Conservation (phyloP, 1,140 invertebrate species). For the Thaumatotibia leucotreta region DNA sequence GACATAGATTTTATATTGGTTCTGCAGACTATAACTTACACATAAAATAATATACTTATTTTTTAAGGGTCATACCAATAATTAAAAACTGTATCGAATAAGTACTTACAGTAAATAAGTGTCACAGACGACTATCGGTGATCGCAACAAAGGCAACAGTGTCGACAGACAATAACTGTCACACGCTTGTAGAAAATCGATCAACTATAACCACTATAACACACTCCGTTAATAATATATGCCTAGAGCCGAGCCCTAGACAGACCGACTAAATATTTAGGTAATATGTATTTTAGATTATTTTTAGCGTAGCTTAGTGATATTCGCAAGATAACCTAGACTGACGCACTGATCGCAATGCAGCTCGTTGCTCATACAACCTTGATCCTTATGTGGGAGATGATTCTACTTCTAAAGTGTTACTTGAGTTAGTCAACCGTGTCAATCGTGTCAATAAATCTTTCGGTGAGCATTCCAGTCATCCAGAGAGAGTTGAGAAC, state of each 20-base stretch:
- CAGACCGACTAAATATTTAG: neutral
- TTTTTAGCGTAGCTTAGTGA: neutral
- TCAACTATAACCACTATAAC: slow-evolving; percentile 29
- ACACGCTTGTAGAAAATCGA: slow-evolving; percentile 36
- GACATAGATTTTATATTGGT: too few species aligned
- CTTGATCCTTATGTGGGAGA: slow-evolving; percentile 29
- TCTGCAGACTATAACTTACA: too few species aligned
- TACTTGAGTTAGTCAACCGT: too few species aligned
- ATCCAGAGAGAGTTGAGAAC: too few species aligned
- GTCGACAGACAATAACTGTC: slow-evolving; percentile 23
- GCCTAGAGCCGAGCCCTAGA: neutral
- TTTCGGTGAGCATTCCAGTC: neutral
- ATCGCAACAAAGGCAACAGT: slow-evolving; percentile 25
- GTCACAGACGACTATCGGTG: slow-evolving; percentile 24
- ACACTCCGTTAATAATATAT: slow-evolving; percentile 24
- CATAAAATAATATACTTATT: too few species aligned
- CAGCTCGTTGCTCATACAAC: slow-evolving; percentile 14
- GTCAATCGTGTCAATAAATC: neutral
- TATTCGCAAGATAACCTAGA: neutral
- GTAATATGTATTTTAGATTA: neutral
- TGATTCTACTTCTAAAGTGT: too few species aligned
- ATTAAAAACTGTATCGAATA: neutral
- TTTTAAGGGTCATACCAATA: too few species aligned
- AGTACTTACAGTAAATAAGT: neutral
- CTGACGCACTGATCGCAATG: slow-evolving; percentile 20